phyloP scores from a whole-genome alignment of 2,888 invertebrate species.

The Aquatica leii region DNA sequence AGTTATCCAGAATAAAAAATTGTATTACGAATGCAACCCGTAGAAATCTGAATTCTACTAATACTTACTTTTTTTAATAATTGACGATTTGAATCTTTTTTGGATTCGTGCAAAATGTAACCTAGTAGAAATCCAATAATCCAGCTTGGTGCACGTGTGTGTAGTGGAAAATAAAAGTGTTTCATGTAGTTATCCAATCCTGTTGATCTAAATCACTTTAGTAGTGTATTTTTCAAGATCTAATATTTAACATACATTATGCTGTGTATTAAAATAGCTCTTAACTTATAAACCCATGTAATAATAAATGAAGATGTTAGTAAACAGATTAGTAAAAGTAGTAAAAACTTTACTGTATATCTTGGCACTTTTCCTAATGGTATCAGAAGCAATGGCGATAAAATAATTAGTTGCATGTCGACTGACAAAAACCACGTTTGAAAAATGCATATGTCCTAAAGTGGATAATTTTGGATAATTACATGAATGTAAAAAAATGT shows the following conservation, averaged over 20 bases:
- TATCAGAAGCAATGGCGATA: neutral
- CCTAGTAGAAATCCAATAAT: constrained; percentile 22
- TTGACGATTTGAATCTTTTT: neutral
- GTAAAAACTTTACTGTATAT: constrained; percentile 1
- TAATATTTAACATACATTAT: neutral
- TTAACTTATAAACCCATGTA: constrained; percentile 14
- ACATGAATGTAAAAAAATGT: neutral
- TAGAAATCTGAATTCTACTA: no score
- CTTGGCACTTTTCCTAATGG: constrained; percentile 8
- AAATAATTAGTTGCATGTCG: constrained; percentile 4
- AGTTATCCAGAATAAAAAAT: no score
- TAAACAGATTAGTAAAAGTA: neutral
- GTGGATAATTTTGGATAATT: neutral
- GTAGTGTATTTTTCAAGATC: neutral
- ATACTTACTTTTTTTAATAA: neutral
- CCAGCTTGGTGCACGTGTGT: constrained; percentile 18
- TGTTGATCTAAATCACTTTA: neutral
- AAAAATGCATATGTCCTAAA: neutral
- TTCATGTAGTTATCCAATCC: constrained; percentile 6
- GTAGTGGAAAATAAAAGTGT: constrained; percentile 15
- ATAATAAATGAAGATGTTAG: constrained; percentile 5
- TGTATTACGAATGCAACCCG: no score
- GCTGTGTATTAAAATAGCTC: neutral
- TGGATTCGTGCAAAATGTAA: constrained; percentile 10
- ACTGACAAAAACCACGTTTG: neutral